These are phyloP conservation scores for Galerucella pusilla DNA, from an alignment of 2,888 invertebrate genomes.

Conservation along the genomic window DNA sequence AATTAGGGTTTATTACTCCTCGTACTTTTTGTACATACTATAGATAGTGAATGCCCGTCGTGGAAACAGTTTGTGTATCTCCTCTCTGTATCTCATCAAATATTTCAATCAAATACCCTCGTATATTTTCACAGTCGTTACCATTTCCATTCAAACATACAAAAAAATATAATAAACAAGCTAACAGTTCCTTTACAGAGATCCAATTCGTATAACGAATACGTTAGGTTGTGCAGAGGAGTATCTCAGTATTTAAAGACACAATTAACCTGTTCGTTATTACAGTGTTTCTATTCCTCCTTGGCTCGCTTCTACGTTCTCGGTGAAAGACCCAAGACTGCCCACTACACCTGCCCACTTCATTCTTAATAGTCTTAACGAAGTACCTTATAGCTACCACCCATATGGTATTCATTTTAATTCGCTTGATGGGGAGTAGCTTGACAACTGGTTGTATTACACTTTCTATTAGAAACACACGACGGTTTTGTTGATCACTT, in stretches of 20 bases:
- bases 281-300: constrained; percentile 15
- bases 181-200: constrained; percentile 38
- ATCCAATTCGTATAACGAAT: constrained; percentile 45
- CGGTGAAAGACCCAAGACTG: constrained; percentile 56
- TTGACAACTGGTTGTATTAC: background rate
- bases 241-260: constrained; percentile 47
- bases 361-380: constrained; percentile 17
- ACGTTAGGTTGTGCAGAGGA: constrained; percentile 52
- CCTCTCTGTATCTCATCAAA: too few relatives aligned
- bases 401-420: constrained; percentile 16
- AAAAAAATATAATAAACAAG: background rate
- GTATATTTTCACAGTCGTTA: background rate
- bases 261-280: constrained; percentile 55
- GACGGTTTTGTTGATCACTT: too few relatives aligned
- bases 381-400: constrained; percentile 25
- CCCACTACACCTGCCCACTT: constrained; percentile 50
- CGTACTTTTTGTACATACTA: too few relatives aligned
- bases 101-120: background rate
- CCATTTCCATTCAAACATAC: background rate
- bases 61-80: too few relatives aligned
- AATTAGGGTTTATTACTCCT: too few relatives aligned
- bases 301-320: constrained; percentile 42
- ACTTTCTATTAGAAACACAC: background rate
- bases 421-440: constrained; percentile 1
- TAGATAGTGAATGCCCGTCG: too few relatives aligned